Percentiles rank a stretch among this genome's conserved stretches.
phyloP scores from a whole-genome alignment of 2,888 invertebrate species.

The Cantharis rufa region DNA sequence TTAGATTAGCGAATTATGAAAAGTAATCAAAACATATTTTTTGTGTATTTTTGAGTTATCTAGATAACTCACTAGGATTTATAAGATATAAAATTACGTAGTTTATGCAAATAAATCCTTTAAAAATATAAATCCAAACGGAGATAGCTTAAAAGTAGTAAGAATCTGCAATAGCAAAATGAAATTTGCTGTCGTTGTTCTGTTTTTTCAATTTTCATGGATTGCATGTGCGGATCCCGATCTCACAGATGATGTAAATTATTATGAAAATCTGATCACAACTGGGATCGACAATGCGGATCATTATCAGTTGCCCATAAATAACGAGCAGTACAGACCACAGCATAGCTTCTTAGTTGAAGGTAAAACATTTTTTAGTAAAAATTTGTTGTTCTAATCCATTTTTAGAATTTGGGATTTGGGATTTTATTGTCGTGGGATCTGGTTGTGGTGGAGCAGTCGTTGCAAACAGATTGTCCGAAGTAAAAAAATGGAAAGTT shows the following conservation, averaged over 20 bases:
- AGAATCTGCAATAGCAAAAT: background rate
- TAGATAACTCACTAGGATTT: background rate
- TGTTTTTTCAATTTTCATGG: background rate
- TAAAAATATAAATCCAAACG: background rate
- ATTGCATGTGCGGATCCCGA: background rate
- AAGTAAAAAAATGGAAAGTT: slow-evolving; percentile 67
- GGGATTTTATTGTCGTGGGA: slow-evolving; percentile 61
- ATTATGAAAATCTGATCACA: background rate
- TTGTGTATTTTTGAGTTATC: background rate
- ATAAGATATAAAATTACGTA: background rate
- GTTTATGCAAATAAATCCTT: background rate
- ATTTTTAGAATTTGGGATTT: slow-evolving; percentile 62
- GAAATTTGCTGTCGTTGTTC: background rate
- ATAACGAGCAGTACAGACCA: background rate
- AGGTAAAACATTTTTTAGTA: background rate
- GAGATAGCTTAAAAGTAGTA: background rate
- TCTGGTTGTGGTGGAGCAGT: slow-evolving; percentile 70
- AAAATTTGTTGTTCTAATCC: background rate
- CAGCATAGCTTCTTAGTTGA: background rate
- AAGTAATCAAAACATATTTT: background rate
- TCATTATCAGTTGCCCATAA: background rate
- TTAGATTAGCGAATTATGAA: background rate
- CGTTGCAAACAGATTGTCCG: slow-evolving; percentile 67
- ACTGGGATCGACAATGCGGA: background rate
- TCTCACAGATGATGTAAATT: background rate